Base-by-base conservation (phyloP, 2,888 invertebrate genomes). In the Tubulanus polymorphus region DNA sequence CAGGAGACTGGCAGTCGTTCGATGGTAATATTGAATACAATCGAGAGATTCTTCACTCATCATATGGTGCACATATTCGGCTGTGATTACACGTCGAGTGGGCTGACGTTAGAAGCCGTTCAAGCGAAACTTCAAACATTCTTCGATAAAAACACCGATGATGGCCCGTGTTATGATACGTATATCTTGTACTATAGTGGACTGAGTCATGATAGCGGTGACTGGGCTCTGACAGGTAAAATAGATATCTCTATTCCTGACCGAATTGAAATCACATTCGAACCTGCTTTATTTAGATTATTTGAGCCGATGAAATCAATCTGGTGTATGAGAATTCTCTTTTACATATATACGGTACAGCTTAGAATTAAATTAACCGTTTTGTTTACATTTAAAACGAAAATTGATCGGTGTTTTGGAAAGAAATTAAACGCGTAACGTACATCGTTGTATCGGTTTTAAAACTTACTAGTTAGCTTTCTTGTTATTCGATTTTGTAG, bases 161-260 rank as follows among this genome's bases (percentile, higher is more conserved):
- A 78, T 57, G 79, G 79, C 2, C 76, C 74, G 3, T 61, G 70
- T 18, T 79, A 66, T 63, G 78, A 79, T 59, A 78, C 78, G 0
- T 79, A 79, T 58, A 32, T 79, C 3, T 55, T 79, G 45, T 79
- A 74, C 59, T 79, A 76, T 65, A 71, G 74, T 52, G 79, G 79
- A 1, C 75, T 75, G 56, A 73, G 71, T 2, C 68, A 69, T 55
- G 72, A 72, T 20, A 68, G 67, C n/a, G 78, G 78, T 5, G 75
- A 77, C 61, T 76, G 77, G 75, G 75, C 76, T 2, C 64, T 79
- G n/a, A 58, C 74, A 61, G 77, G 78, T 78, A 61, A 45, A n/a
- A n/a, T n/a, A n/a, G n/a, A n/a, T n/a, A n/a, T n/a, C n/a, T n/a
- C n/a, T n/a, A n/a, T n/a, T n/a, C n/a, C n/a, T n/a, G n/a, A n/a